These are phyloP conservation scores for Solea solea DNA, from an alignment of 2,113 vertebrate species.

Conservation along the genomic window DNA sequence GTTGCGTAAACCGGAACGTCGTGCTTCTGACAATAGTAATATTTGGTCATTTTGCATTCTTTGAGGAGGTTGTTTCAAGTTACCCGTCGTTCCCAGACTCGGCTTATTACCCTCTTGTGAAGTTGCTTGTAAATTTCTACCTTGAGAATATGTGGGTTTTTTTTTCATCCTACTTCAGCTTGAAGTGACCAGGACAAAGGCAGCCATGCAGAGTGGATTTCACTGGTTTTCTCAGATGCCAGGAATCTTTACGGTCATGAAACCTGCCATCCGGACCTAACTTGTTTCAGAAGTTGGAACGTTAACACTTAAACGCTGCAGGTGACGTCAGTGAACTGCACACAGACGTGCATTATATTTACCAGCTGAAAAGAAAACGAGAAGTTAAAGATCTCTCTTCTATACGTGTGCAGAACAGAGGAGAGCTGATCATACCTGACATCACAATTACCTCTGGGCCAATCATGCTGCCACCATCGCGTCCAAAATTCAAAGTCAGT, in stretches of 20 bases:
- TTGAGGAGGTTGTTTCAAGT: conserved; percentile 16
- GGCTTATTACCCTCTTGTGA: conserved; percentile 8
- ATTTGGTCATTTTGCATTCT: conserved; percentile 29
- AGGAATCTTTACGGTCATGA: background rate
- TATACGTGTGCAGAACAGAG: background rate
- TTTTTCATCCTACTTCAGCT: background rate
- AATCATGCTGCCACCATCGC: conserved; percentile 16
- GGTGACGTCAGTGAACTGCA: conserved; percentile 7
- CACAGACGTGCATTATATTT: conserved; percentile 1
- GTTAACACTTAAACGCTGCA: background rate
- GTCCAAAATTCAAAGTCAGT: conserved; percentile 16
- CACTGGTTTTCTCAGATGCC: background rate
- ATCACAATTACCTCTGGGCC: conserved; percentile 44
- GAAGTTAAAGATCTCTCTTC: conserved; percentile 9
- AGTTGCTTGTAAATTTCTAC: background rate
- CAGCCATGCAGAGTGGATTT: background rate
- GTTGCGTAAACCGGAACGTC: conserved; percentile 53
- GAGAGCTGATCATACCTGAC: conserved; percentile 40
- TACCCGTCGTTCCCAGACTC: background rate
- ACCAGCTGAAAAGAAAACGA: background rate
- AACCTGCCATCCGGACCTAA: background rate
- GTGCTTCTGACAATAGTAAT: conserved; percentile 38
- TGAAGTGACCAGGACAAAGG: conserved; percentile 6
- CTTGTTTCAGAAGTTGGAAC: conserved; percentile 12
- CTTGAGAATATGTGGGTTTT: background rate